A percentile compares a stretch with the other conserved stretches of the same genome.
phyloP scores from a whole-genome alignment of 2,113 vertebrate species.

The Donacobius atricapilla region DNA sequence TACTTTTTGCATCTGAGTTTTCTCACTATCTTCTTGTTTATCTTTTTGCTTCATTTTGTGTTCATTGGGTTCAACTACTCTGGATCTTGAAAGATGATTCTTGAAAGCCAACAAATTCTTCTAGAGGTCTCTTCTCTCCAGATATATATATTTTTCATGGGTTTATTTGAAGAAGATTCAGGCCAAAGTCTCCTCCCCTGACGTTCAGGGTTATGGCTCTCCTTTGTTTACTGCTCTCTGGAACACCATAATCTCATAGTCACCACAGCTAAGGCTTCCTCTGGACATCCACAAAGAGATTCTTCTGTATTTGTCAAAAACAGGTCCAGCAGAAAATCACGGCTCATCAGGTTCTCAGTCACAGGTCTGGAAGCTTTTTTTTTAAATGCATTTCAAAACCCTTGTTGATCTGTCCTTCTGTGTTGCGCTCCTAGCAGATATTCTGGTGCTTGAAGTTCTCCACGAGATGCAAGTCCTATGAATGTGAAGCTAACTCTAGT shows the following conservation, averaged over 20 bases:
- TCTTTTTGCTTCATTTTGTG: neutral
- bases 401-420: neutral
- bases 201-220: neutral
- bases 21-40: neutral
- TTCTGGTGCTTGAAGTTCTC: neutral
- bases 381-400: neutral
- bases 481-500: neutral
- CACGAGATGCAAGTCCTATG: neutral
- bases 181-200: neutral
- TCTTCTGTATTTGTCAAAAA: neutral
- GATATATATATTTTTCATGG: neutral
- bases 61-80: neutral
- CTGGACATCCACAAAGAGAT: neutral
- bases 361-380: neutral
- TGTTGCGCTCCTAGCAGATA: neutral
- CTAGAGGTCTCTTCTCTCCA: neutral
- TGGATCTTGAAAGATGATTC: neutral
- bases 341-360: neutral
- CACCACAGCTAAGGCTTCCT: neutral
- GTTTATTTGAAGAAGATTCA: neutral
- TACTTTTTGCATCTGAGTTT: neutral
- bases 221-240: neutral
- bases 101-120: neutral
- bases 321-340: neutral
- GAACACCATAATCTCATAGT: fast-evolving